Evolutionary conservation across 1,140 invertebrate species (phyloP).

Genomic region (Probaryconus sp.): DNA sequence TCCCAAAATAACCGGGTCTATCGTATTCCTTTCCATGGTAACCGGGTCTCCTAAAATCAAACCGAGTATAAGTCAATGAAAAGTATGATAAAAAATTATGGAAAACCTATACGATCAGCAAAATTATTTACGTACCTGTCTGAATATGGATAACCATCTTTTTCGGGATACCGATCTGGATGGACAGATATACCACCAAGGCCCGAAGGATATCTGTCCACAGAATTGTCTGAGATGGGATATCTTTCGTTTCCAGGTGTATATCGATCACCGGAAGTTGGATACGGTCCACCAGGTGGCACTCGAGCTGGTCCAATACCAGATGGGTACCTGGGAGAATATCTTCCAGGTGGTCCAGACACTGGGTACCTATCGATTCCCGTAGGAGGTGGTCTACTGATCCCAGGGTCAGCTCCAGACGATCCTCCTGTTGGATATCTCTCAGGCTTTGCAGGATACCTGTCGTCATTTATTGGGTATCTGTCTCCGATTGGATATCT

Average conservation of each 20-base stretch:
- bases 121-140: slow-evolving; percentile 62
- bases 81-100: slow-evolving; percentile 2
- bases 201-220: slow-evolving; percentile 67
- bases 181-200: slow-evolving; percentile 49
- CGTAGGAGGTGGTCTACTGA: slow-evolving; percentile 13
- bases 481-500: slow-evolving; percentile 73
- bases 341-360: slow-evolving; percentile 66
- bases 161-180: slow-evolving; percentile 71
- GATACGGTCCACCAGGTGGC: slow-evolving; percentile 62
- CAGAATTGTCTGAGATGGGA: slow-evolving; percentile 66
- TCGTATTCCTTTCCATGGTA: slow-evolving; percentile 69
- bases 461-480: slow-evolving; percentile 62
- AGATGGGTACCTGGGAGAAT: slow-evolving; percentile 73
- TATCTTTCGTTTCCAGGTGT: slow-evolving; percentile 65
- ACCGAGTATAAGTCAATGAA: slow-evolving; percentile 1
- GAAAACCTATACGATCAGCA: background rate
- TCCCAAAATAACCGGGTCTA: slow-evolving; percentile 64
- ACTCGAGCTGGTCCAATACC: slow-evolving; percentile 15
- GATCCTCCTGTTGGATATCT: slow-evolving; percentile 67
- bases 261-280: slow-evolving; percentile 67
- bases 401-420: slow-evolving; percentile 18
- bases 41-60: slow-evolving; percentile 56
- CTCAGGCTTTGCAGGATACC: slow-evolving; percentile 63
- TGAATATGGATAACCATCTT: slow-evolving; percentile 65
- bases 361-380: slow-evolving; percentile 69